Conservation (phyloP, 2,113 vertebrate genomes). For the Nothoprocta perdicaria region DNA sequence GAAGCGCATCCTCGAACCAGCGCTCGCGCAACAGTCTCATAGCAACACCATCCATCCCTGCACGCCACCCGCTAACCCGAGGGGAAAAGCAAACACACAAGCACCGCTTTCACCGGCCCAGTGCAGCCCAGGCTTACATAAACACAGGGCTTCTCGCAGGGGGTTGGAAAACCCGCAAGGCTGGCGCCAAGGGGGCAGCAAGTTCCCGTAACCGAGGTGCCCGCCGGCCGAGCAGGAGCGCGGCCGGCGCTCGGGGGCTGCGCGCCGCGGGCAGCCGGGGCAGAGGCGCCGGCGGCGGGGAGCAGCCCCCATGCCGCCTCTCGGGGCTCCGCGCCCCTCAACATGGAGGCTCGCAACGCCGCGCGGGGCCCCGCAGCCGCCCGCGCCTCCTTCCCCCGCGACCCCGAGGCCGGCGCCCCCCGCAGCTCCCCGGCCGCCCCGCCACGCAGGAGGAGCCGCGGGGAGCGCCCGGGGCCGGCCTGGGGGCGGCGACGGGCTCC, state of each 20-base stretch:
- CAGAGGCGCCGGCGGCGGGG: too few relatives aligned
- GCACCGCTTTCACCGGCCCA: not conserved
- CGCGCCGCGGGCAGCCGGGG: too few relatives aligned
- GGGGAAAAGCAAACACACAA: not conserved
- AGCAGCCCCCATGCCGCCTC: not conserved
- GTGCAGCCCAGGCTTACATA: not conserved
- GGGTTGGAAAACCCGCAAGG: not conserved
- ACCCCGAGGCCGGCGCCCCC: too few relatives aligned
- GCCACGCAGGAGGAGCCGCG: not conserved
- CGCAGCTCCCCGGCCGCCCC: conserved; percentile 7
- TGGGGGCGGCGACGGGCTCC: conserved; percentile 56
- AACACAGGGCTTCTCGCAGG: not conserved
- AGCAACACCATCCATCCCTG: not conserved
- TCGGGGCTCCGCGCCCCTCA: accelerated
- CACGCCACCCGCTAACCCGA: not conserved
- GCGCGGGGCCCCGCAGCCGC: not conserved
- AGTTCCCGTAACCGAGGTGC: not conserved
- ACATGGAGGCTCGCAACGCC: not conserved
- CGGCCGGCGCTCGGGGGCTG: too few relatives aligned
- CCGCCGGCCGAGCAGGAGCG: not conserved
- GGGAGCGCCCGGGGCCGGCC: not conserved
- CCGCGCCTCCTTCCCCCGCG: too few relatives aligned
- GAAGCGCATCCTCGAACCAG: not conserved
- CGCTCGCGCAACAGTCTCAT: not conserved
- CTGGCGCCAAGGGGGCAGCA: not conserved